Conservation (phyloP, 2,797 vertebrate species). For the Picus viridis region DNA sequence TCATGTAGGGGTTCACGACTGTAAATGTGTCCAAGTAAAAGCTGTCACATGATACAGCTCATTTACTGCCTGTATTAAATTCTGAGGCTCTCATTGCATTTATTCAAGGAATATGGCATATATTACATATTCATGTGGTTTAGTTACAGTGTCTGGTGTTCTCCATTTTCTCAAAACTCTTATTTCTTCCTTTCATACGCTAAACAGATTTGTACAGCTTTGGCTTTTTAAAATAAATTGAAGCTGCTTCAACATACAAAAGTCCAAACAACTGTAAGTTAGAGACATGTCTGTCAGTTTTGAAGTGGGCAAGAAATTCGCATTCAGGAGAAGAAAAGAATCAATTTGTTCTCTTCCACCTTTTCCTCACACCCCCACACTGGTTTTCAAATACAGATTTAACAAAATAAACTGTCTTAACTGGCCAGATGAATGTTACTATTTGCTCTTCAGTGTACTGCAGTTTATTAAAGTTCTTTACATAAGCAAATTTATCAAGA, state of each 20-base stretch:
- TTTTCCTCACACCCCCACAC: background rate
- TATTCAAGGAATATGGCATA: background rate
- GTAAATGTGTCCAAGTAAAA: background rate
- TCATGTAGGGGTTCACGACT: background rate
- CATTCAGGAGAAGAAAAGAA: background rate
- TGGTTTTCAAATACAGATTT: slow-evolving; percentile 14
- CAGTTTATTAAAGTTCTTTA: background rate
- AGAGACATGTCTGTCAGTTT: background rate
- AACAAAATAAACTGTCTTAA: background rate
- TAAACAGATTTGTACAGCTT: background rate
- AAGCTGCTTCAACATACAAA: background rate
- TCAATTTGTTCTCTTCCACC: background rate
- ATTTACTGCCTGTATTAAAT: background rate
- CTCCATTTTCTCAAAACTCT: background rate
- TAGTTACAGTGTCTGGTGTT: background rate
- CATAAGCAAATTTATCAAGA: background rate
- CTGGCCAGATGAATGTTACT: background rate
- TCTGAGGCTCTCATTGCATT: background rate
- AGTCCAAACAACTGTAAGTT: background rate
- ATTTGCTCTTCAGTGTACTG: background rate
- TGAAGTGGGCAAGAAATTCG: background rate
- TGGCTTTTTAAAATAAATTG: slow-evolving; percentile 19
- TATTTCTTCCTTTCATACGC: background rate
- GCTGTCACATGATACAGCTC: background rate
- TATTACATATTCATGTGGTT: background rate